A percentile compares a stretch with the other conserved stretches of the same genome.
Conservation (phyloP, 2,113 vertebrate genomes). For the Ophthalmolycus amberensis region DNA sequence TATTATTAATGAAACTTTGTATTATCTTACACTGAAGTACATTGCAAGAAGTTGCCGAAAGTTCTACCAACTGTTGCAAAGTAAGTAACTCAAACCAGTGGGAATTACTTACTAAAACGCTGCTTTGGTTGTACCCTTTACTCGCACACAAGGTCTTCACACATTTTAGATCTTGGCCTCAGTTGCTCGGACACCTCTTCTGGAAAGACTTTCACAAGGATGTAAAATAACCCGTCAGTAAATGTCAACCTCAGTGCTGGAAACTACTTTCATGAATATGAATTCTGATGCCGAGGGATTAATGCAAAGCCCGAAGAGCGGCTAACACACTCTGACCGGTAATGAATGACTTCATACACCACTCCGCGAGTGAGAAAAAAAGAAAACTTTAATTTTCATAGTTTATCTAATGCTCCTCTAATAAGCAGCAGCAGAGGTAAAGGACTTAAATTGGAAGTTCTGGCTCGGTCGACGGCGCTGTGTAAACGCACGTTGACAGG, state of each 20-base stretch:
- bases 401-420: constrained; percentile 67
- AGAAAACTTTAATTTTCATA: constrained; percentile 30
- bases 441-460: constrained; percentile 55
- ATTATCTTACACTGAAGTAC: background rate
- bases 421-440: constrained; percentile 62
- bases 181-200: constrained; percentile 23
- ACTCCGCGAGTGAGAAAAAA: constrained; percentile 33
- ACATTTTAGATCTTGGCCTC: constrained; percentile 34
- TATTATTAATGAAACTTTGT: background rate
- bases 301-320: constrained; percentile 40
- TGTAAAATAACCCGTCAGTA: constrained; percentile 34
- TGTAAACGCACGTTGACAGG: constrained; percentile 66
- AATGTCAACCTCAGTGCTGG: constrained; percentile 49
- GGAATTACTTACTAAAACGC: background rate
- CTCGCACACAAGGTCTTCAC: constrained; percentile 48
- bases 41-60: background rate
- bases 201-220: constrained; percentile 51
- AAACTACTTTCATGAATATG: constrained; percentile 55
- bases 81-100: background rate
- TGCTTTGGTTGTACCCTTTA: background rate
- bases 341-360: constrained; percentile 69
- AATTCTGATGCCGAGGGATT: constrained; percentile 59
- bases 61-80: background rate
- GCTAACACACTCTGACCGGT: constrained; percentile 28
- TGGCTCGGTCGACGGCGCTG: constrained; percentile 16